Percentiles rank a stretch among this genome's conserved stretches.
These are phyloP conservation scores for Epinephelus malabaricus DNA, from an alignment of 2,797 vertebrate species.

Conservation along the genomic window DNA sequence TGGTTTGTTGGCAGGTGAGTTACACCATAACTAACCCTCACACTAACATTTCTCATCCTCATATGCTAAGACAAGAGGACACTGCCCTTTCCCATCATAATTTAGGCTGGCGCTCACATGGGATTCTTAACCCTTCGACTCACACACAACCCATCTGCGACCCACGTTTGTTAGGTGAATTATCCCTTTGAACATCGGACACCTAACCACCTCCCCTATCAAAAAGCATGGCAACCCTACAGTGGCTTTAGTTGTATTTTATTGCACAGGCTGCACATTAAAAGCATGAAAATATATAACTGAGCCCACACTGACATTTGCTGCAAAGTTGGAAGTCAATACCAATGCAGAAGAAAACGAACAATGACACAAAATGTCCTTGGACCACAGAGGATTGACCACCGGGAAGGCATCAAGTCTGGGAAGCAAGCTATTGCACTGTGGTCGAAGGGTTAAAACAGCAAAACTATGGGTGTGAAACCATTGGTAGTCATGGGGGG, in stretches of 20 bases:
- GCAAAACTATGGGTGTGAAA: constrained; percentile 64
- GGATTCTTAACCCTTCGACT: constrained; percentile 87
- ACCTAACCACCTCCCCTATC: constrained; percentile 80
- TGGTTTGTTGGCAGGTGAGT: constrained; percentile 44
- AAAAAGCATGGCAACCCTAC: constrained; percentile 68
- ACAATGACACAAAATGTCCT: constrained; percentile 34
- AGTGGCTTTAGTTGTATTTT: constrained; percentile 20
- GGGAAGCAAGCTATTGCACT: constrained; percentile 83
- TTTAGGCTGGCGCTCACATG: constrained; percentile 47
- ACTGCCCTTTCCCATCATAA: constrained; percentile 29
- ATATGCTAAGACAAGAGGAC: constrained; percentile 27
- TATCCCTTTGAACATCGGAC: constrained; percentile 32
- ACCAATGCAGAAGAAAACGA: constrained; percentile 21
- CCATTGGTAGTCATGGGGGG: constrained; percentile 58
- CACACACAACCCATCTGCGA: constrained; percentile 82
- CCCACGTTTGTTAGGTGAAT: constrained; percentile 77
- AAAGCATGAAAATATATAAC: constrained; percentile 12
- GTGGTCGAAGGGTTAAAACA: constrained; percentile 87
- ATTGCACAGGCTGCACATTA: constrained; percentile 14
- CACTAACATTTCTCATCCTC: constrained; percentile 20
- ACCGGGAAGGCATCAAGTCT: constrained; percentile 75
- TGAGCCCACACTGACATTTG: constrained; percentile 22
- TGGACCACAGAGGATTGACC: constrained; percentile 68
- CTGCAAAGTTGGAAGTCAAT: not conserved
- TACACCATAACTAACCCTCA: constrained; percentile 43